phyloP scores from a whole-genome alignment of 2,797 vertebrate genomes.

The Cephalopachus bancanus region DNA sequence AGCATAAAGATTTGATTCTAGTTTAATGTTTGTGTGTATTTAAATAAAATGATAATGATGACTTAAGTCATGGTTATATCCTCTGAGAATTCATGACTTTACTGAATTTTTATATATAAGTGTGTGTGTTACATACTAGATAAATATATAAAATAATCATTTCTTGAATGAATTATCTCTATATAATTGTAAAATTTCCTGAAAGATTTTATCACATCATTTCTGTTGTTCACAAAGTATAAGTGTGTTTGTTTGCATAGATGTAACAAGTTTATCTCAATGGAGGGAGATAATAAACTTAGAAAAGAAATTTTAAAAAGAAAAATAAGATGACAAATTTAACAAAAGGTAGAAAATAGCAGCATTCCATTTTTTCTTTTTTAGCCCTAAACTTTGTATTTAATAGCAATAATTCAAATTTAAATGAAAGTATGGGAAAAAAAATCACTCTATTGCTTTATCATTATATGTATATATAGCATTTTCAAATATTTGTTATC shows the following conservation, averaged over 20 bases:
- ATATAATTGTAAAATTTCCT: neutral
- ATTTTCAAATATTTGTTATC: neutral
- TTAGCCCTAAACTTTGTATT: neutral
- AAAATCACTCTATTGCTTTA: neutral
- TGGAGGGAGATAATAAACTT: neutral
- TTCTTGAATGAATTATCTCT: conserved; percentile 8
- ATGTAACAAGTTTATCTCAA: neutral
- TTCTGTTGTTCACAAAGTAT: neutral
- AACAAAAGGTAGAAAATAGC: neutral
- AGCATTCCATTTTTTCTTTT: neutral
- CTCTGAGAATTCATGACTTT: conserved; percentile 2
- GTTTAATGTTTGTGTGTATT: conserved; percentile 20
- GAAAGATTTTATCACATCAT: neutral
- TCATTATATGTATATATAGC: neutral
- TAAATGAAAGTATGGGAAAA: neutral
- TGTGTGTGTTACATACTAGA: neutral
- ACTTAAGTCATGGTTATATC: neutral
- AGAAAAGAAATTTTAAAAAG: neutral
- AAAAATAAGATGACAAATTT: neutral
- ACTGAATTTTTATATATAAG: neutral
- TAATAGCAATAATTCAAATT: conserved; percentile 18
- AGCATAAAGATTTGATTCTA: conserved; percentile 40
- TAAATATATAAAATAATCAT: neutral
- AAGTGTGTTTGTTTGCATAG: neutral
- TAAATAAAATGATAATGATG: neutral